phyloP scores from a whole-genome alignment of 2,888 invertebrate species.

The Carabus problematicus region DNA sequence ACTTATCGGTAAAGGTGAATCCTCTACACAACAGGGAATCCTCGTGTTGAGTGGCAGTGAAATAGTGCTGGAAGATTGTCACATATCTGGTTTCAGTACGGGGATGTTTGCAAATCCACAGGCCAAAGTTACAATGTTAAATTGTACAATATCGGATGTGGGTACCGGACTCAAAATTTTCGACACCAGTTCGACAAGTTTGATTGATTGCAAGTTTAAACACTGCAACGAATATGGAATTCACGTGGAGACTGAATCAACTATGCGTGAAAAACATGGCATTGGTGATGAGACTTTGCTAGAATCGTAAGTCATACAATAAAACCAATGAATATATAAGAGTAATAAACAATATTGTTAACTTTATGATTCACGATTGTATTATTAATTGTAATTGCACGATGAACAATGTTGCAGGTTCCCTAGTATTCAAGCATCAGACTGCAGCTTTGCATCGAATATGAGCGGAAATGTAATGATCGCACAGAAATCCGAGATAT shows the following conservation, averaged over 20 bases:
- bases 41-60: slow-evolving; percentile 60
- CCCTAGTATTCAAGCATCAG: slow-evolving; percentile 50
- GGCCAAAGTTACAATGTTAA: slow-evolving; percentile 55
- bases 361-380: slow-evolving; percentile 12
- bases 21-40: slow-evolving; percentile 64
- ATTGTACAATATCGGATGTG: slow-evolving; percentile 53
- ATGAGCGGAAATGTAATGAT: slow-evolving; percentile 54
- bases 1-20: slow-evolving; percentile 61
- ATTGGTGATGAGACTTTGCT: slow-evolving; percentile 53
- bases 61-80: slow-evolving; percentile 60
- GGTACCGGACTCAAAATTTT: slow-evolving; percentile 58
- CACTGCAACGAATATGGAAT: slow-evolving; percentile 63
- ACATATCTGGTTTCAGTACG: slow-evolving; percentile 63
- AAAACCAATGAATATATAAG: too few species aligned
- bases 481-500: slow-evolving; percentile 51
- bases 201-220: slow-evolving; percentile 56
- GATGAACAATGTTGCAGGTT: slow-evolving; percentile 18
- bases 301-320: slow-evolving; percentile 51
- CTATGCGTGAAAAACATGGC: slow-evolving; percentile 44
- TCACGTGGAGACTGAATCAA: slow-evolving; percentile 60
- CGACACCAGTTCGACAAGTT: slow-evolving; percentile 57
- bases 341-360: background rate
- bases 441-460: slow-evolving; percentile 52
- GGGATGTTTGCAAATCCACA: slow-evolving; percentile 60
- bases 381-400: slow-evolving; percentile 22